Evolutionary conservation across 2,888 invertebrate species (phyloP).

Genomic region (Epistrophe grossulariae): DNA sequence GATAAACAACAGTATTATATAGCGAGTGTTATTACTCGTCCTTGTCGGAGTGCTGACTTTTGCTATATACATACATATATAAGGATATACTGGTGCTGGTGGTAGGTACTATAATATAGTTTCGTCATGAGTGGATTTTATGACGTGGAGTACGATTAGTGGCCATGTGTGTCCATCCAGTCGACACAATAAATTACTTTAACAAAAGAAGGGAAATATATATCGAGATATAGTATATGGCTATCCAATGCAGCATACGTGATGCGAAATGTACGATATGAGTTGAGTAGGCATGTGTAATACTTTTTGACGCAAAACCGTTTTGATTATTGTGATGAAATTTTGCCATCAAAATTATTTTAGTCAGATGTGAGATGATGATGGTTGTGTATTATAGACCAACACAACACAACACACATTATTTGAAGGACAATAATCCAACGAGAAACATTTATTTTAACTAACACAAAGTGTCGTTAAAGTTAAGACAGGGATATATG

Average conservation of each 20-base stretch:
- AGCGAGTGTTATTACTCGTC: slow-evolving; percentile 29
- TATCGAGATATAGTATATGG: slow-evolving; percentile 26
- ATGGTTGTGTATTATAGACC: no score
- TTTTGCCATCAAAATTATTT: slow-evolving; percentile 34
- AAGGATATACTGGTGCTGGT: slow-evolving; percentile 3
- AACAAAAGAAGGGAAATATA: slow-evolving; percentile 27
- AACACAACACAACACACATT: slow-evolving; percentile 5
- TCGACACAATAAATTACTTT: slow-evolving; percentile 60
- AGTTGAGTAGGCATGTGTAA: slow-evolving; percentile 7
- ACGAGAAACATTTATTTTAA: slow-evolving; percentile 16
- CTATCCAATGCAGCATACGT: slow-evolving; percentile 5
- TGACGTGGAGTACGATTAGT: slow-evolving; percentile 12
- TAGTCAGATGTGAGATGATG: slow-evolving; percentile 16
- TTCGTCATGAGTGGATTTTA: slow-evolving; percentile 43
- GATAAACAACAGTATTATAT: slow-evolving; percentile 34
- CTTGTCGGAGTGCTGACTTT: slow-evolving; percentile 28
- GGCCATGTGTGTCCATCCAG: slow-evolving; percentile 46
- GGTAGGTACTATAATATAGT: slow-evolving; percentile 37
- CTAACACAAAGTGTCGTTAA: not conserved
- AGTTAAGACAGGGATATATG: not conserved
- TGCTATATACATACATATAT: no score
- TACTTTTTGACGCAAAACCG: slow-evolving; percentile 46
- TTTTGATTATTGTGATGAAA: slow-evolving; percentile 60
- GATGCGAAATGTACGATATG: slow-evolving; percentile 1
- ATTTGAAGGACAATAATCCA: slow-evolving; percentile 12